These are phyloP conservation scores for Chauna torquata DNA, from an alignment of 2,113 vertebrate species.

Conservation along the genomic window DNA sequence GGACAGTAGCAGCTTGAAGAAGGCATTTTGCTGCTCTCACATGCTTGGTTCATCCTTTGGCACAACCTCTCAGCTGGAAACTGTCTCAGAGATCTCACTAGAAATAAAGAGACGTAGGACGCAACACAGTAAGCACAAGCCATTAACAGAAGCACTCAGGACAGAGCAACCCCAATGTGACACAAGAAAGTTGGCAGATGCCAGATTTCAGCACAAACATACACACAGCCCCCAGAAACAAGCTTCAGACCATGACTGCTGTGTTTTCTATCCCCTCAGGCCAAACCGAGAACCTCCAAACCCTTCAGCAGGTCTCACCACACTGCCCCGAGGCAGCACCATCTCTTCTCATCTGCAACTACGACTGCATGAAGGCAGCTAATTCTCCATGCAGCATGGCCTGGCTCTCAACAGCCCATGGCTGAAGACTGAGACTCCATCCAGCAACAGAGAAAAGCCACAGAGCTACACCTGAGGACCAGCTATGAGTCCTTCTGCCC, in stretches of 20 bases:
- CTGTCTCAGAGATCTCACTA: background rate
- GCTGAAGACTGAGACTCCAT: background rate
- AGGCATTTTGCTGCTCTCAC: background rate
- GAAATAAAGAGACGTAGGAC: background rate
- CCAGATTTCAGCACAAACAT: background rate
- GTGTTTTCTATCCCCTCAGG: background rate
- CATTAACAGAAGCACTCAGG: background rate
- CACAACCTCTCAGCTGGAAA: background rate
- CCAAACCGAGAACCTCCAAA: background rate
- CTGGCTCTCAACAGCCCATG: background rate
- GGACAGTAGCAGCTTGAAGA: background rate
- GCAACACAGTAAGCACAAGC: background rate
- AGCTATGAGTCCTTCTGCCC: background rate
- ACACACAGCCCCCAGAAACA: background rate
- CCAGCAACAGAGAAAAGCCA: background rate
- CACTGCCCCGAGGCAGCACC: background rate
- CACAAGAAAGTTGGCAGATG: background rate
- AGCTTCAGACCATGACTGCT: background rate
- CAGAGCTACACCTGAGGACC: background rate
- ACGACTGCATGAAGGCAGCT: background rate
- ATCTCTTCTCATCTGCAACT: background rate
- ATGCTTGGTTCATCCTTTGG: background rate
- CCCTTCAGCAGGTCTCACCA: background rate
- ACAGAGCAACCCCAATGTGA: accelerated
- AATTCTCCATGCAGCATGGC: background rate